A percentile compares a stretch with the other conserved stretches of the same genome.
Evolutionary conservation across 2,888 invertebrate species (phyloP).

Genomic region (Trachelus tabidus): DNA sequence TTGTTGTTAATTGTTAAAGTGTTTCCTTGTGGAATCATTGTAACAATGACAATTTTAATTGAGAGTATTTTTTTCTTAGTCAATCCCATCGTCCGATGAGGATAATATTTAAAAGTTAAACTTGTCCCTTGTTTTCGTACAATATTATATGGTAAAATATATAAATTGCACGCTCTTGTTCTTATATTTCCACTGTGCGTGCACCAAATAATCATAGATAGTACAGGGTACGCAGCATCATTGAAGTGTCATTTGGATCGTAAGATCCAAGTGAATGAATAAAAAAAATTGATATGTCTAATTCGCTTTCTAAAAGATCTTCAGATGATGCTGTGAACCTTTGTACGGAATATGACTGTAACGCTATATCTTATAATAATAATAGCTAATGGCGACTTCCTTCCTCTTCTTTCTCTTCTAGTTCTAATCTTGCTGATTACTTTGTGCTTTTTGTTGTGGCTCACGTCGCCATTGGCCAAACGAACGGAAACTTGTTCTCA

Average conservation of each 20-base stretch:
- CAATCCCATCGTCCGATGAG: neutral
- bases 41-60: neutral
- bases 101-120: neutral
- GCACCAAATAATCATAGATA: neutral
- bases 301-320: neutral
- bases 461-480: neutral
- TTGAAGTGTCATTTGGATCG: neutral
- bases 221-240: neutral
- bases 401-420: neutral
- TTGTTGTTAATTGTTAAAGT: neutral
- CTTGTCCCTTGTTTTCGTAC: neutral
- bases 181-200: neutral
- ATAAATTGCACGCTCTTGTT: neutral
- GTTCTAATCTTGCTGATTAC: neutral
- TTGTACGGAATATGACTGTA: neutral
- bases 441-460: neutral
- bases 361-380: neutral
- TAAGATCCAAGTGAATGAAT: neutral
- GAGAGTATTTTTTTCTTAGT: conserved; percentile 10
- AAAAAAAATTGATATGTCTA: neutral
- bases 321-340: neutral
- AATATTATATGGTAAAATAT: neutral
- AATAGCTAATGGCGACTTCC: neutral
- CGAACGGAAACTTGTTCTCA: neutral
- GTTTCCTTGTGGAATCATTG: neutral